These are phyloP conservation scores for Galbula dea DNA, from an alignment of 2,113 vertebrate genomes.

Conservation along the genomic window DNA sequence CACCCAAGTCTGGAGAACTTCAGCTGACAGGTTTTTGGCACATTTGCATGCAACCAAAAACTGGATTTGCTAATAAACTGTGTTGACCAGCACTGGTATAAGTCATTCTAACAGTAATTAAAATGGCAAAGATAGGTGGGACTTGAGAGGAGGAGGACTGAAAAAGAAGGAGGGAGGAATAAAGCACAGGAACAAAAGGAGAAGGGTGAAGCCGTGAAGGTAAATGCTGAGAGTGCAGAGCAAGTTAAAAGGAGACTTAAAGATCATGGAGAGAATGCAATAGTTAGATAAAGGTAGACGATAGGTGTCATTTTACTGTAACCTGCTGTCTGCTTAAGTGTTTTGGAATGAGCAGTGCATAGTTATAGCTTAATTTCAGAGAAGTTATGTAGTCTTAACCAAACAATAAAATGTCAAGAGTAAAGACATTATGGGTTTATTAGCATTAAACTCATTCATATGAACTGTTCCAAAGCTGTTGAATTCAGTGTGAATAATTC, in stretches of 20 bases:
- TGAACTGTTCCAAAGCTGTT: not conserved
- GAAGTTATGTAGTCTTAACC: not conserved
- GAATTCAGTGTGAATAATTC: not conserved
- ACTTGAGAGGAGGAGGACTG: not conserved
- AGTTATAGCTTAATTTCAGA: not conserved
- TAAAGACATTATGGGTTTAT: not conserved
- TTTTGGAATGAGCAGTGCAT: not conserved
- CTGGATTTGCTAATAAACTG: not conserved
- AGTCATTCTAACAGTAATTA: not conserved
- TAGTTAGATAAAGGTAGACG: not conserved
- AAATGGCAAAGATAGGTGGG: not conserved
- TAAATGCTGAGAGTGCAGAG: not conserved
- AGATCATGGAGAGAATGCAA: not conserved
- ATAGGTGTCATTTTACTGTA: not conserved
- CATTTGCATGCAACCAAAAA: not conserved
- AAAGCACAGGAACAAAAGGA: not conserved
- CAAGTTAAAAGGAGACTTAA: not conserved
- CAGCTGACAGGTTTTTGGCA: not conserved
- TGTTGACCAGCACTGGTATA: not conserved
- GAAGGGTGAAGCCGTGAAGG: not conserved
- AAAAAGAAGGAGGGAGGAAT: not conserved
- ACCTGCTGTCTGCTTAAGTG: not conserved
- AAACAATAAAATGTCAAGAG: not conserved
- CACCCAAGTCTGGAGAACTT: not conserved
- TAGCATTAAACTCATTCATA: not conserved